These are phyloP conservation scores for Lindbergichthys nudifrons DNA, from an alignment of 2,797 vertebrate species.

Conservation along the genomic window DNA sequence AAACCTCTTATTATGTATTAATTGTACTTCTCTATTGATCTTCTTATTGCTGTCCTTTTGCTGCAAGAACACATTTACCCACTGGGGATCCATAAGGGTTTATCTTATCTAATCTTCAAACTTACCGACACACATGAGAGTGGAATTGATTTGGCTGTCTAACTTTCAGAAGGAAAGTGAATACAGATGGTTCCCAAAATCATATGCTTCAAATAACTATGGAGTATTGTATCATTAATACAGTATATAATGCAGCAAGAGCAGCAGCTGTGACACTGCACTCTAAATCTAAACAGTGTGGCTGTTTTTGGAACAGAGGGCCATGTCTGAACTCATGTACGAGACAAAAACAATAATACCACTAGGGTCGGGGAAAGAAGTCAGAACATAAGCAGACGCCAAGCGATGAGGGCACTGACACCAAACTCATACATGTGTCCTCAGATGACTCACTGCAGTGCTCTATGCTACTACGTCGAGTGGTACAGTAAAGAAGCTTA, in stretches of 20 bases:
- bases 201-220: background rate
- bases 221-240: conserved; percentile 4
- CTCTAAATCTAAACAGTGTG: conserved; percentile 18
- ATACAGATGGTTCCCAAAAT: background rate
- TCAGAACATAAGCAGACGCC: conserved; percentile 10
- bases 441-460: conserved; percentile 34
- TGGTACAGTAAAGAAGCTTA: background rate
- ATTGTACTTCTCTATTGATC: background rate
- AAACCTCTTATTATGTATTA: background rate
- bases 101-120: background rate
- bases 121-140: background rate
- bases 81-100: background rate
- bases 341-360: conserved; percentile 42
- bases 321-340: conserved; percentile 15
- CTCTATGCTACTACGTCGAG: background rate
- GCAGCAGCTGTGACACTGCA: conserved; percentile 23
- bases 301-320: conserved; percentile 12
- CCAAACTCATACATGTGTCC: conserved; percentile 29
- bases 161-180: background rate
- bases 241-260: background rate
- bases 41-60: background rate
- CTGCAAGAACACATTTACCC: background rate
- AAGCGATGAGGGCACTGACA: conserved; percentile 21
- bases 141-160: background rate
- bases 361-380: conserved; percentile 7